These are phyloP conservation scores for Cetonia aurata DNA, from an alignment of 2,888 invertebrate genomes.

Conservation along the genomic window DNA sequence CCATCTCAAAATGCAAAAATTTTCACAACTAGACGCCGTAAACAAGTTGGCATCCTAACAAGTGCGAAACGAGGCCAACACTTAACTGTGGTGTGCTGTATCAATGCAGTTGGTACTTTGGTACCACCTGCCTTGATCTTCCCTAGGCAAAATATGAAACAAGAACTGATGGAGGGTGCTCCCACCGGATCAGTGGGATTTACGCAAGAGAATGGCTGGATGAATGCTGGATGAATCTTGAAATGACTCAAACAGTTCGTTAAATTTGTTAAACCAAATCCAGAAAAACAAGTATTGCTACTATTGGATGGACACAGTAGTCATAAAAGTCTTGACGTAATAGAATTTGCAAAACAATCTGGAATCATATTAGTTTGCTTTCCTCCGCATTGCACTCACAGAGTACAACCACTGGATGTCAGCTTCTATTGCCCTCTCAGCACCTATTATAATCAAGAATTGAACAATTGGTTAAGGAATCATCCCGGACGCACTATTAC, in stretches of 20 bases:
- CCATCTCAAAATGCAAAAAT: too few species aligned
- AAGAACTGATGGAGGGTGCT: slow-evolving; percentile 15
- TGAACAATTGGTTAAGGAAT: too few species aligned
- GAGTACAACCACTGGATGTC: slow-evolving; percentile 59
- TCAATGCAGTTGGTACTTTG: too few species aligned
- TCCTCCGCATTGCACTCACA: slow-evolving; percentile 59
- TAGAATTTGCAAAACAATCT: slow-evolving; percentile 51
- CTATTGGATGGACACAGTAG: slow-evolving; percentile 52
- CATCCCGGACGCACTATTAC: too few species aligned
- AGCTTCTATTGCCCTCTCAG: too few species aligned
- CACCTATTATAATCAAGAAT: too few species aligned
- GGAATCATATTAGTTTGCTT: slow-evolving; percentile 58
- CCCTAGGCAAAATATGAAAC: slow-evolving; percentile 24
- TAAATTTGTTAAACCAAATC: slow-evolving; percentile 1
- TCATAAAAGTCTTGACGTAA: slow-evolving; percentile 36
- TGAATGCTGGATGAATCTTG: slow-evolving; percentile 12
- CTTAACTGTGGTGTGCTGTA: too few species aligned
- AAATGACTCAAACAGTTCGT: slow-evolving; percentile 15
- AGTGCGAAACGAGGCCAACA: too few species aligned
- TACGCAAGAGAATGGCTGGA: slow-evolving; percentile 11
- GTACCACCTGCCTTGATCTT: neutral
- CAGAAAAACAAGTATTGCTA: slow-evolving; percentile 10
- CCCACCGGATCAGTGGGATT: slow-evolving; percentile 12
- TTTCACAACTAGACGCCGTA: too few species aligned
- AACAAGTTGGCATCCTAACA: too few species aligned